These are phyloP conservation scores for Emydoidea blandingii DNA, from an alignment of 2,797 vertebrate species.

Conservation along the genomic window DNA sequence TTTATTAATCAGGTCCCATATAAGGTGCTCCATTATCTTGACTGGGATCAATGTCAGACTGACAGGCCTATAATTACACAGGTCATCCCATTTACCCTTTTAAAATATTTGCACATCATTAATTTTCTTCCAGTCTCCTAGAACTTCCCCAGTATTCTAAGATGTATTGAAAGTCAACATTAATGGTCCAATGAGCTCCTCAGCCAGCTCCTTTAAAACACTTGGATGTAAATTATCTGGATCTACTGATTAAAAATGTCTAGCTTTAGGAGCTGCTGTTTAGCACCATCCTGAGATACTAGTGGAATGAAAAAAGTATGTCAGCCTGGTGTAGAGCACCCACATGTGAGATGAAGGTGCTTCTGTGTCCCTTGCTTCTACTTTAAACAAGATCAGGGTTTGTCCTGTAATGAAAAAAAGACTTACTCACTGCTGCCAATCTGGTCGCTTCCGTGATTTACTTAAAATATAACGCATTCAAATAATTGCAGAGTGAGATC, in stretches of 20 bases:
- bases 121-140: background rate
- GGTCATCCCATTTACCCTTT: background rate
- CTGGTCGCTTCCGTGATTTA: background rate
- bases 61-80: background rate
- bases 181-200: background rate
- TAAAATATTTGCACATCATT: background rate
- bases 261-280: background rate
- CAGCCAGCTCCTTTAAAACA: background rate
- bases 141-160: background rate
- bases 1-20: background rate
- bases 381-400: background rate
- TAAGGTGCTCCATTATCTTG: background rate
- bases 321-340: background rate
- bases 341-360: background rate
- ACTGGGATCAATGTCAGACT: background rate
- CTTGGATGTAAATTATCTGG: background rate
- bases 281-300: background rate
- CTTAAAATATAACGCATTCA: background rate
- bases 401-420: background rate
- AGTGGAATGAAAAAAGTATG: background rate
- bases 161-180: background rate
- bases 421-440: background rate
- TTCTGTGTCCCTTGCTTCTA: background rate
- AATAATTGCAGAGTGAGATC: background rate
- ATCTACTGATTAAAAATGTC: background rate